Evolutionary conservation across 2,888 invertebrate species (phyloP).

Genomic region (Polydesmus complanatus): DNA sequence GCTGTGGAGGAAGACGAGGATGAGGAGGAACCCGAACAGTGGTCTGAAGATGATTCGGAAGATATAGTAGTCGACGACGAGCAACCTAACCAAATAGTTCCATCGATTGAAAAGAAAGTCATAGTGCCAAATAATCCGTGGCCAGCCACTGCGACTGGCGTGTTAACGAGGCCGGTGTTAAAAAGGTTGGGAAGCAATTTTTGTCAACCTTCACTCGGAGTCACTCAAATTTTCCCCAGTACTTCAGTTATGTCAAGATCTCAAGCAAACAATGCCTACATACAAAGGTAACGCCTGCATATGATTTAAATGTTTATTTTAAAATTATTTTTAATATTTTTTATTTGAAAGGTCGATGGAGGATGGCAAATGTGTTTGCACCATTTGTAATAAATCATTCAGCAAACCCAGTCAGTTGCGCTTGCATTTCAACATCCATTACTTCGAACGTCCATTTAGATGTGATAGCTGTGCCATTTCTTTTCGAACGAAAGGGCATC

Average conservation of each 20-base stretch:
- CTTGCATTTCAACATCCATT: slow-evolving; percentile 89
- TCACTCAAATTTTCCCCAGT: not conserved
- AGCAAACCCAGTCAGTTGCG: slow-evolving; percentile 77
- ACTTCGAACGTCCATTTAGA: slow-evolving; percentile 78
- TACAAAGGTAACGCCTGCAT: not conserved
- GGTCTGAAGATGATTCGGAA: not conserved
- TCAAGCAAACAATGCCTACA: not conserved
- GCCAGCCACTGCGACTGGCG: not conserved
- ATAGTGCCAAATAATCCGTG: not conserved
- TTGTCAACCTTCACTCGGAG: not conserved
- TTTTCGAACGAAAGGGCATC: slow-evolving; percentile 76
- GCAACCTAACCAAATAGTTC: too few species aligned
- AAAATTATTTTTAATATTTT: not conserved
- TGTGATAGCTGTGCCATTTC: slow-evolving; percentile 85
- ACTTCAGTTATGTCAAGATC: not conserved
- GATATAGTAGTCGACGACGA: not conserved
- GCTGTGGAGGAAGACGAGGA: not conserved
- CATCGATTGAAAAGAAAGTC: not conserved
- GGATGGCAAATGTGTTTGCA: slow-evolving; percentile 48
- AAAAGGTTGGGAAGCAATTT: not conserved
- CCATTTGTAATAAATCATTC: slow-evolving; percentile 81
- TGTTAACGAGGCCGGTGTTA: not conserved
- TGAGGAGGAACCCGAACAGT: not conserved
- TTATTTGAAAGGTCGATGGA: slow-evolving; percentile 18
- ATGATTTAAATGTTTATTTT: slow-evolving; percentile 6